Evolutionary conservation across 2,113 vertebrate genomes (phyloP), one percentile per base, ranked within the genome.

Genomic region (Amphiprion ocellaris): DNA sequence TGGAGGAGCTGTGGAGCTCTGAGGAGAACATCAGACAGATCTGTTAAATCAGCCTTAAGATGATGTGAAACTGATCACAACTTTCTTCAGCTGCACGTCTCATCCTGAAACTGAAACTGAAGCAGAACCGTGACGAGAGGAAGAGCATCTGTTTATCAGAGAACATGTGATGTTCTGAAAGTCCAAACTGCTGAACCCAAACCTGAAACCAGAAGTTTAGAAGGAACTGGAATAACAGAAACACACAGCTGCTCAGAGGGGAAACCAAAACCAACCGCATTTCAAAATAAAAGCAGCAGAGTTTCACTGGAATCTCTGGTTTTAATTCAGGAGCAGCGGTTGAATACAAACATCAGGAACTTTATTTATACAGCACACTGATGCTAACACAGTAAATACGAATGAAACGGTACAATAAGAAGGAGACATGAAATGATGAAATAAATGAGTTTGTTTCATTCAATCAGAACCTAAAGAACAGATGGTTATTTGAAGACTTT

Each of bases 91-190:
- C 30, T 44, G 33, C 1, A n/a, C 37, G 50, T 75, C 0, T 4
- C 37, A 5, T 26, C 24, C 11, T 15, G 41, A 44, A 44, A 44
- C 41, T 1, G 41, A 61, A 23, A 23, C 56, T 66, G 77, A 76
- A 63, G 83, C 66, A 82, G 82, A 90, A 68, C 76, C 2, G 69
- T 63, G 23, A 30, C 19, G 0, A 0, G 58, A 80, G 39, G 69
- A 53, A 63, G 75, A 26, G n/a, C 74, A 79, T 33, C 79, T 54
- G 50, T 12, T 21, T 26, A 12, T 3, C 10, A 2, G 41, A 50
- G 49, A 15, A 26, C 2, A 26, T 26, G 2, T 30, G 30, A 30
- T 30, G 30, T 30, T 30, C 4, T 30, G 1, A 5, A 30, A 30
- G 30, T 6, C 4, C 30, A 30, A 10, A 19, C 30, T 19, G 9